Conservation (phyloP, 2,797 vertebrate species). For the Oreonectes daqikongensis region DNA sequence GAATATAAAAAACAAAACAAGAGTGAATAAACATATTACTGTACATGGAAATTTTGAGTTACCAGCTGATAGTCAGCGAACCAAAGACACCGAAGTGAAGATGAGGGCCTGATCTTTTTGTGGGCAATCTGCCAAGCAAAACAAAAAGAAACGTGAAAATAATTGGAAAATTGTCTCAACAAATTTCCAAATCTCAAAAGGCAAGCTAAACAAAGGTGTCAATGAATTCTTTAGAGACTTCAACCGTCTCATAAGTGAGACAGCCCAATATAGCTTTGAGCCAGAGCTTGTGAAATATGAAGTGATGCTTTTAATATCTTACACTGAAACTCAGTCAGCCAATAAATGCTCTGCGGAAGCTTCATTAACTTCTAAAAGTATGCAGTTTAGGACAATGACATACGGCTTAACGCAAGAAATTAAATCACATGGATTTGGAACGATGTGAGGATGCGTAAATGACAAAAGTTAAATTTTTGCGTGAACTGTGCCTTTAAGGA, state of each 20-base stretch:
- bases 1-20: not conserved
- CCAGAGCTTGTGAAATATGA: constrained; percentile 11
- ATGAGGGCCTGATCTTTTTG: not conserved
- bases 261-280: constrained; percentile 22
- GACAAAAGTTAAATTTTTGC: not conserved
- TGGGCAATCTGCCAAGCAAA: not conserved
- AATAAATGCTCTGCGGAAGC: not conserved
- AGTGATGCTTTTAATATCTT: not conserved
- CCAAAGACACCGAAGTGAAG: no score
- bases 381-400: not conserved
- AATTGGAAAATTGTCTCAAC: constrained; percentile 2
- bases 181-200: constrained; percentile 24
- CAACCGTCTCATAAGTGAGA: constrained; percentile 6
- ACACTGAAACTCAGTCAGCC: not conserved
- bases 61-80: not conserved
- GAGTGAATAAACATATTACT: no score
- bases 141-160: constrained; percentile 18
- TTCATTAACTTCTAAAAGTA: not conserved
- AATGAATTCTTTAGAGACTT: constrained; percentile 18
- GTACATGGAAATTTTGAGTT: not conserved
- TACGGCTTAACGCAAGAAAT: not conserved
- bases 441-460: no score
- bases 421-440: no score
- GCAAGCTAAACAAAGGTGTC: constrained; percentile 21
- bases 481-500: not conserved